Evolutionary conservation across 2,888 invertebrate species (phyloP).

Genomic region (Venustoraphidia nigricollis): DNA sequence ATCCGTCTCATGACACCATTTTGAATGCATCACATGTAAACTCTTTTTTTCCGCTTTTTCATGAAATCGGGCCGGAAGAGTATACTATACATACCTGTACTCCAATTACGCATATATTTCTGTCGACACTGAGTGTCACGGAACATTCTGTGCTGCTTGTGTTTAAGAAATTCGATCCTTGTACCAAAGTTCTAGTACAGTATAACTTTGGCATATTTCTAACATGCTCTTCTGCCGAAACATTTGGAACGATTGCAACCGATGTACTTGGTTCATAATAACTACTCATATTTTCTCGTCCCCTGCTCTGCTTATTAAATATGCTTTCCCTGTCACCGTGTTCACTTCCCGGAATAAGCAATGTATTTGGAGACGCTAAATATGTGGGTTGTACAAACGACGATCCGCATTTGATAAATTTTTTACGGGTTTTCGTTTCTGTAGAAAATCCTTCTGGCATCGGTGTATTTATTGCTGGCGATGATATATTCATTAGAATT

Average conservation of each 20-base stretch:
- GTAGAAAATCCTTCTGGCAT: conserved; percentile 63
- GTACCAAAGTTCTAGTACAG: conserved; percentile 49
- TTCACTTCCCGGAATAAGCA: background rate
- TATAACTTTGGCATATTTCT: conserved; percentile 36
- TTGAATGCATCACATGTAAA: too few relatives aligned
- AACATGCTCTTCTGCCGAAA: background rate
- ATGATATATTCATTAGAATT: conserved; percentile 69
- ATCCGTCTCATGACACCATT: too few relatives aligned
- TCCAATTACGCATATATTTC: conserved; percentile 61
- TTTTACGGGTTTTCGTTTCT: conserved; percentile 31
- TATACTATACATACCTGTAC: conserved; percentile 35
- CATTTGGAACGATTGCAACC: background rate
- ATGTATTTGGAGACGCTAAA: background rate
- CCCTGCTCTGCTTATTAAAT: background rate
- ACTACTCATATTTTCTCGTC: background rate
- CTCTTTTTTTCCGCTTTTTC: too few relatives aligned
- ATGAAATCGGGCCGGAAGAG: too few relatives aligned
- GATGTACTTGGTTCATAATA: background rate
- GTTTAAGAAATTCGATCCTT: conserved; percentile 58
- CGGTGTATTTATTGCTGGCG: conserved; percentile 45
- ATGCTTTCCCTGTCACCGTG: background rate
- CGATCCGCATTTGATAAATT: conserved; percentile 16
- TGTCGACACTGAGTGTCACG: conserved; percentile 66
- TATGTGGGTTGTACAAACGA: background rate
- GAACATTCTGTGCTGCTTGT: conserved; percentile 61